Base-by-base conservation (phyloP, 2,113 vertebrate species). In the Bubalus kerabau region DNA sequence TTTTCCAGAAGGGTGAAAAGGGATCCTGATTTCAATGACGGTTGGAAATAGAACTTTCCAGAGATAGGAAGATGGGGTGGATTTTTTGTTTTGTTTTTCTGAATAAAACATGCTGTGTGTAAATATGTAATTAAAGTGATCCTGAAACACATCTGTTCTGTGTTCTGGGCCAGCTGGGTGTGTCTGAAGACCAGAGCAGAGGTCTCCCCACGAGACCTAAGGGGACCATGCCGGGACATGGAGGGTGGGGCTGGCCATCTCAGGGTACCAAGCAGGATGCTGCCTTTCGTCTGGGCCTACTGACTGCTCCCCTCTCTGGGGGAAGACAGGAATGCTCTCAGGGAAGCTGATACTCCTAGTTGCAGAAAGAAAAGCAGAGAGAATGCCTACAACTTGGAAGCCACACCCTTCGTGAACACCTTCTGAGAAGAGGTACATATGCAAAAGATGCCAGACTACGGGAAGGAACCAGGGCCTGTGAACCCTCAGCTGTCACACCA, bases 121-220 rank as follows among this genome's bases (percentile, higher is more conserved):
- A 96, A 97, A 97, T 97, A 92, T 97, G 94, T 98, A 91, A 98
- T 97, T 97, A 95, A 97, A 98, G 21, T 93, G 76, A 97, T 92
- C 32, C 64, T 64, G 71, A 92, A 94, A 89, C 59, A 30, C 28
- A 13, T 93, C 56, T 94, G 48, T 89, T 59, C 40, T 59, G 40
- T 76, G 43, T 4, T 57, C 46, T 91, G 5, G 57, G 32, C 64
- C 87, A 67, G 36, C 60, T 71, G 43, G 57, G 48, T 78, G 59
- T 85, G n/a, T 90, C 28, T 50, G 90, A 52, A 40, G 46, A 67
- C 23, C 81, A 30, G 15, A 46, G 59, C 13, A 14, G 12, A 30
- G 2, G 28, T 50, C 40, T 85, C 81, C 43, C n/a, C n/a, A 23
- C 30, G 10, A 36, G n/a, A 57, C 13, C 16, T 12, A 54, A 57